These are phyloP conservation scores for Manis javanica DNA, from an alignment of 2,797 vertebrate species.

Conservation along the genomic window DNA sequence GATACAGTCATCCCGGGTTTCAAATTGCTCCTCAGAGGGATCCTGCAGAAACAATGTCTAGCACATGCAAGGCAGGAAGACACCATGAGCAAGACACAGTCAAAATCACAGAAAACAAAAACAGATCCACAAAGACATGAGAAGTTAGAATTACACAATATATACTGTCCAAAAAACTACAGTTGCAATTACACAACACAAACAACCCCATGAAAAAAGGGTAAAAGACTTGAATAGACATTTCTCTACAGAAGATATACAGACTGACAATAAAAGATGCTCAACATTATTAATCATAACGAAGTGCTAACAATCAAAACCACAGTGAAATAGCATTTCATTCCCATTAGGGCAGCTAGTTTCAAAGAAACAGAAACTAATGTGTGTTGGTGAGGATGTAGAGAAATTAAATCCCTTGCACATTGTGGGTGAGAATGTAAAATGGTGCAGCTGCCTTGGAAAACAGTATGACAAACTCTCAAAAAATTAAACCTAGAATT, in stretches of 20 bases:
- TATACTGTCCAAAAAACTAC: background rate
- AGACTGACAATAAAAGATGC: background rate
- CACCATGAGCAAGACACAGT: background rate
- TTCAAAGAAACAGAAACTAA: background rate
- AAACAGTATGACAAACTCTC: background rate
- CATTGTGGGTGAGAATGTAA: background rate
- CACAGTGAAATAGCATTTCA: background rate
- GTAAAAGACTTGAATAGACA: constrained; percentile 31
- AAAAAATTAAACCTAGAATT: constrained; percentile 21
- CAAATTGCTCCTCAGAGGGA: constrained; percentile 56
- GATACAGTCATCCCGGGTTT: background rate
- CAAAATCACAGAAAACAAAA: constrained; percentile 35
- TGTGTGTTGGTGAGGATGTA: background rate
- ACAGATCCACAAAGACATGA: constrained; percentile 14
- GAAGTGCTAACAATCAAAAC: background rate
- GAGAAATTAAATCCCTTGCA: background rate
- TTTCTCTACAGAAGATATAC: constrained; percentile 45
- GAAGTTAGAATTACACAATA: constrained; percentile 47
- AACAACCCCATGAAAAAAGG: background rate
- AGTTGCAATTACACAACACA: background rate
- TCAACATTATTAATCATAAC: background rate
- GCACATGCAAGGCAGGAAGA: constrained; percentile 22
- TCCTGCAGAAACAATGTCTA: constrained; percentile 59
- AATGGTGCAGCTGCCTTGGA: background rate
- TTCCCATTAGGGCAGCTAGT: background rate